Base-by-base conservation (phyloP, 1,140 invertebrate species). In the Papilio aristodemus region DNA sequence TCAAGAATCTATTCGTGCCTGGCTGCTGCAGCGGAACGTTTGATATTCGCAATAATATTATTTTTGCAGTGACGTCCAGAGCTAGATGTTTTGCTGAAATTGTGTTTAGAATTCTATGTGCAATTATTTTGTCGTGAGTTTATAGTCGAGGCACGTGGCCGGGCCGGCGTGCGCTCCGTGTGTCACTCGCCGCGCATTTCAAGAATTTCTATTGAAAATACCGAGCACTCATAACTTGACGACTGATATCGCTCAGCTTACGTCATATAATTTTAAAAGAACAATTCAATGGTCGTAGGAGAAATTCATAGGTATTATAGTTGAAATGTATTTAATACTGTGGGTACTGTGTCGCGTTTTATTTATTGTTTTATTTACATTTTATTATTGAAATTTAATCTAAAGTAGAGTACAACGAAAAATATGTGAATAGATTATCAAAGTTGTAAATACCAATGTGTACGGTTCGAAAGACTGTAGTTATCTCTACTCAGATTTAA, bases 101-200 rank as follows among this genome's bases (percentile, higher is more conserved):
- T 54, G 19, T 54, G 46, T 54, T 54, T 54, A 54, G 46, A 54
- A 54, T 54, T 54, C 46, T 22, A 54, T 22, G 46, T 54, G 46
- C 46, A 54, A 54, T 54, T 54, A 54, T 54, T 54, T 54, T 19
- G 10, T 54, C 19, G 17, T 22, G 10, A 54, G 46, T 54, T 54
- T 54, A 54, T 13, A 54, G 1, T 22, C 46, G 17, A 25, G 19
- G 46, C 46, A 54, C 46, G 46, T 54, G 46, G 17, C 41, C 8
- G n/a, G n/a, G 17, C 46, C 10, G 11, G 46, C 46, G n/a, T 17
- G 41, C 41, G 17, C 46, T 17, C 46, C 19, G 46, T 19, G 41
- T 54, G 27, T 32, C 27, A 32, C 46, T 46, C 43, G 43, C 46
- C 11, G 41, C 4, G 19, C 46, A 11, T 54, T 54, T 9, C 46